These are phyloP conservation scores for Neoarius graeffei DNA, from an alignment of 2,113 vertebrate species.

Conservation along the genomic window DNA sequence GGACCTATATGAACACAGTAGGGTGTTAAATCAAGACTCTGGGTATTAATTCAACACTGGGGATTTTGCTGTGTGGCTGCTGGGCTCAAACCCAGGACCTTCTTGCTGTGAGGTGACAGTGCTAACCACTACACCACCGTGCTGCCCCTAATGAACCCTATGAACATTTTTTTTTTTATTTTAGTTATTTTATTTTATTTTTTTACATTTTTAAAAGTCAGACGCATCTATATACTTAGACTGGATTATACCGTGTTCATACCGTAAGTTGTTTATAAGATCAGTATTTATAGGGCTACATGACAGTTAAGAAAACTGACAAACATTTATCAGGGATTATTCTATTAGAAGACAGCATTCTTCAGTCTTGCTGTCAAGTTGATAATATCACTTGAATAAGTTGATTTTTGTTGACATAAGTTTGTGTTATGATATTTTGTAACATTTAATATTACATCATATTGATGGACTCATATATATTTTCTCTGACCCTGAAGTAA, in stretches of 20 bases:
- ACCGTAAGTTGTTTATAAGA: background rate
- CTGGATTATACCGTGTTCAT: background rate
- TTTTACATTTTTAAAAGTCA: no score
- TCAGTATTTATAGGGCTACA: background rate
- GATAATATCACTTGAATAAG: background rate
- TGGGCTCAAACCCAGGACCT: no score
- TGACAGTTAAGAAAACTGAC: background rate
- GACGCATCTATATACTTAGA: background rate
- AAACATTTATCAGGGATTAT: background rate
- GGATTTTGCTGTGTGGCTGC: no score
- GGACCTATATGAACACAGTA: no score
- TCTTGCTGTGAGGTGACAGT: no score
- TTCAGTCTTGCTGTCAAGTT: background rate
- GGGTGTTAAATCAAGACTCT: no score
- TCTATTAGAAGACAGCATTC: background rate
- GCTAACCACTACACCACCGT: no score
- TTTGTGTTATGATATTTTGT: background rate
- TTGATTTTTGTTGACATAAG: background rate
- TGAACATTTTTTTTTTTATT: background rate
- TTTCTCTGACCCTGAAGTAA: background rate
- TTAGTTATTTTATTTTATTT: no score
- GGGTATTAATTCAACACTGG: no score
- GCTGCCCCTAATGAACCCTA: background rate
- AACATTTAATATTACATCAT: background rate
- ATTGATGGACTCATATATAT: background rate